Percentiles rank a stretch among this genome's conserved stretches.
Evolutionary conservation across 92 coral and sea anemone species (phyloP).

Genomic region (Montipora capitata): DNA sequence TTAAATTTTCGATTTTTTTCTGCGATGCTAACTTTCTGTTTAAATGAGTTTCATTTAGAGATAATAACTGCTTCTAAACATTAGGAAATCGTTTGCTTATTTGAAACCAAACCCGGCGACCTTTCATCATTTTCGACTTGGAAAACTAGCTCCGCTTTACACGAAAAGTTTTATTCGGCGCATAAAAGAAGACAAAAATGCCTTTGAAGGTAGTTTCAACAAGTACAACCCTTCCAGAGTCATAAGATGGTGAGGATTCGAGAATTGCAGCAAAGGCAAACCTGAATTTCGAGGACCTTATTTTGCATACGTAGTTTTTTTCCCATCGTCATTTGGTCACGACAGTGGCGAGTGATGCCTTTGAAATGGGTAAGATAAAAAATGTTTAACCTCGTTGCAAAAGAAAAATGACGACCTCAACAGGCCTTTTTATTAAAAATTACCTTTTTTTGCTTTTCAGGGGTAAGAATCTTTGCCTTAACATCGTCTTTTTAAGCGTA

Average conservation of each 20-base stretch:
- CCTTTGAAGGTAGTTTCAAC: too few relatives aligned
- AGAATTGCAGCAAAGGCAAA: not conserved
- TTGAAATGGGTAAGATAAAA: not conserved
- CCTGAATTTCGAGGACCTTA: slow-evolving; percentile 9
- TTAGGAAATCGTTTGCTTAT: not conserved
- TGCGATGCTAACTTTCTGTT: not conserved
- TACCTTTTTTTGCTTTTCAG: not conserved
- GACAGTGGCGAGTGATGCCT: slow-evolving; percentile 16
- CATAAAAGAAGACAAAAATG: not conserved
- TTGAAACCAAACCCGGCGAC: slow-evolving; percentile 28
- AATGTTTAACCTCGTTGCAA: slow-evolving; percentile 2
- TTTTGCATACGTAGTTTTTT: slow-evolving; percentile 47
- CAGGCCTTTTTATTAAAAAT: not conserved
- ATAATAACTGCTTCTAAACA: not conserved
- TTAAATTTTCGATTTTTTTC: not conserved
- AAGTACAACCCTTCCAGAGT: not conserved
- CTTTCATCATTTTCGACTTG: not conserved
- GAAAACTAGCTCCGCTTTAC: too few relatives aligned
- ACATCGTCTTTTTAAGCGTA: not conserved
- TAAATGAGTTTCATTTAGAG: not conserved
- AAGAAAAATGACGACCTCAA: slow-evolving; percentile 4
- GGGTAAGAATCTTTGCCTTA: too few relatives aligned
- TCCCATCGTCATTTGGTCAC: slow-evolving; percentile 17
- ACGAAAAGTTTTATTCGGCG: not conserved
- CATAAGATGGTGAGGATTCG: not conserved